Evolutionary conservation across 1,140 invertebrate genomes (phyloP), one percentile per base, ranked within the genome.

Genomic region (Ceratosolen solmsi): DNA sequence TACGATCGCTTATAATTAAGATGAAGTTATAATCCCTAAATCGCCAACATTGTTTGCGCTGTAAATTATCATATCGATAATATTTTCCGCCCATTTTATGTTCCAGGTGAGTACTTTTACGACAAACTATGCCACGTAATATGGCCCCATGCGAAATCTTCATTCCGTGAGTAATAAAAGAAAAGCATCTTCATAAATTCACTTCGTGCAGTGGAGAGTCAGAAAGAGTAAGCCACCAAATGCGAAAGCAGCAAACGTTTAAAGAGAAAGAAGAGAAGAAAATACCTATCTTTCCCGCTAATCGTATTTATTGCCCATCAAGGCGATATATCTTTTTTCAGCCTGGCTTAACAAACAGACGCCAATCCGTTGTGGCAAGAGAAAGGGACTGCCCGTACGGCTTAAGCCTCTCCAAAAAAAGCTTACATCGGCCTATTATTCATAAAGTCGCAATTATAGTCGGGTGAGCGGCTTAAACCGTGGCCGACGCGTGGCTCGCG

Each of bases 231-330:
- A 46, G 78, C 54, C 36, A 30, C 17, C 51, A 38, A 68, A 70
- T n/a, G n/a, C n/a, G n/a, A n/a, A n/a, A n/a, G n/a, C n/a, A n/a
- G n/a, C n/a, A n/a, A 9, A 30, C 65, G 9, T 25, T 38, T 27
- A 11, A 30, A 65, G 15, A 17, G 7, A 65, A 46, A 46, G n/a
- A 46, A 60, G 3, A 38, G 46, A 63, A 76, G 38, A 27, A 27
- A 33, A 68, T 22, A 22, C 3, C 13, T 2, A 17, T 41, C 27
- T 51, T 63, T 74, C 58, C 58, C 51, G 71, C 79, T 80, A 81
- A 81, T 81, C 79, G 72, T 41, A 81, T 81, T 81, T 68, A 76
- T 76, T 70, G 58, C 79, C 58, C 58, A 75, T 81, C 79, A 75
- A 56, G 49, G 22, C 79, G 71, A 56, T 74, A 81, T 56, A 75